Percentiles rank a stretch among this genome's conserved stretches.
Conservation (phyloP, 1,140 invertebrate species). For the Drosophila elegans region DNA sequence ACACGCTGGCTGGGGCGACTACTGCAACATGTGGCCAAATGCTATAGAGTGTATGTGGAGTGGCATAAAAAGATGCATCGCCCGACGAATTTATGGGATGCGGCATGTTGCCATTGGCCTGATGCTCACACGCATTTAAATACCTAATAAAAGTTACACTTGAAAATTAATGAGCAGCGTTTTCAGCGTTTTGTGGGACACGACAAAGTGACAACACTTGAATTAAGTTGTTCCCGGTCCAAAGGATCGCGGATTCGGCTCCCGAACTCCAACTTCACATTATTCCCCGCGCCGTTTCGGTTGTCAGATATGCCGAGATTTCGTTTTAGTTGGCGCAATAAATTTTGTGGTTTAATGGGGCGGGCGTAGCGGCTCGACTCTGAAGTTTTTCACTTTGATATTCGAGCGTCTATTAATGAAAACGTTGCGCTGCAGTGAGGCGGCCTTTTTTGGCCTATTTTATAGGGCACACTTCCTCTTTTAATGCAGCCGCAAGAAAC, state of each 20-base stretch:
- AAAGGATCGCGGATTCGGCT: conserved; percentile 18
- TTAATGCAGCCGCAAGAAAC: conserved; percentile 64
- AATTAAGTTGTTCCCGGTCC: conserved; percentile 71
- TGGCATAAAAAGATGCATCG: conserved; percentile 49
- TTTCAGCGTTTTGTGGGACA: conserved; percentile 74
- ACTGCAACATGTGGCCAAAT: conserved; percentile 71
- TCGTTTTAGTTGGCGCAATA: conserved; percentile 81
- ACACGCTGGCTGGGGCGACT: conserved; percentile 50
- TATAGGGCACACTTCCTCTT: conserved; percentile 77
- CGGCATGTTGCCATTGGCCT: conserved; percentile 77
- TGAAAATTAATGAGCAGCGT: conserved; percentile 82
- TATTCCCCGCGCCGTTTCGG: conserved; percentile 20
- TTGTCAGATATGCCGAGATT: conserved; percentile 63
- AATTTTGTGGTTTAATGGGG: conserved; percentile 83
- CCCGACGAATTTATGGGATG: conserved; percentile 72
- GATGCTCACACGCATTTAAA: conserved; percentile 80
- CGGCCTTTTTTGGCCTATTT: conserved; percentile 70
- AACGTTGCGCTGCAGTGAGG: conserved; percentile 49
- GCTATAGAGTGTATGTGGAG: conserved; percentile 17
- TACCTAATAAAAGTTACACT: conserved; percentile 83
- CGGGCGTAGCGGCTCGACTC: conserved; percentile 72
- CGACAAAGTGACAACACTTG: conserved; percentile 82
- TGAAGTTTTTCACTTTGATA: conserved; percentile 82
- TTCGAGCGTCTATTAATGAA: conserved; percentile 82
- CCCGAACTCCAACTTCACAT: conserved; percentile 22